Base-by-base conservation (phyloP, 2,113 vertebrate species). In the Catagonus wagneri region DNA sequence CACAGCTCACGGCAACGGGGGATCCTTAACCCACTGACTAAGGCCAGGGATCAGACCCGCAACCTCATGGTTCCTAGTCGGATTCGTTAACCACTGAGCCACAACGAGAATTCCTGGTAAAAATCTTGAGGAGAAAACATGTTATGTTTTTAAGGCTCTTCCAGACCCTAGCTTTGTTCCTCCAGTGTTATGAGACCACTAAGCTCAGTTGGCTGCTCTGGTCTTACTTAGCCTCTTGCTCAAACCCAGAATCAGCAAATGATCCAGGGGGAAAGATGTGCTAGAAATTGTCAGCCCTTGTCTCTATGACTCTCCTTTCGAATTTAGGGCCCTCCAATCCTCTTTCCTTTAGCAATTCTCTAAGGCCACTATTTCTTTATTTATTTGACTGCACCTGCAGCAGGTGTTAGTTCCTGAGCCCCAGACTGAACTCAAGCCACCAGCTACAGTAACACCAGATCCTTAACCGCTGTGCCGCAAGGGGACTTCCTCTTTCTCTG, bases 101-200 rank as follows among this genome's bases (percentile, higher is more conserved):
- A n/a, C n/a, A n/a, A n/a, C n/a, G n/a, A 50, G 54, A 88, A 66
- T 89, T 84, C n/a, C n/a, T 54, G 22, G 44, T 83, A 94, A 91
- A 32, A 52, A 63, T 72, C 83, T 75, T 56, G 58, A 63, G 74
- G 29, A 25, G 27, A 66, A 52, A 32, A 23, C 22, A 60, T 34
- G 52, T 85, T 80, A 16, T 3, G 36, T 58, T 36, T 74, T 84
- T n/a, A 75, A 63, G 68, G 25, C 10, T 89, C 65, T n/a, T 75
- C 17, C 14, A 36, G 12, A 58, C 23, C 93, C 36, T 52, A 16
- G 3, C 44, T 89, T 75, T 66, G 19, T 25, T 12, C 39, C 68
- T 85, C 66, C 66, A 32, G 14, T 6, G 23, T n/a, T 16, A 7
- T 36, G 54, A 65, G 66, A 63, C 6, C 32, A 39, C 54, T 17